phyloP scores from a whole-genome alignment of 1,140 invertebrate genomes.

The Epicauta chinensis region DNA sequence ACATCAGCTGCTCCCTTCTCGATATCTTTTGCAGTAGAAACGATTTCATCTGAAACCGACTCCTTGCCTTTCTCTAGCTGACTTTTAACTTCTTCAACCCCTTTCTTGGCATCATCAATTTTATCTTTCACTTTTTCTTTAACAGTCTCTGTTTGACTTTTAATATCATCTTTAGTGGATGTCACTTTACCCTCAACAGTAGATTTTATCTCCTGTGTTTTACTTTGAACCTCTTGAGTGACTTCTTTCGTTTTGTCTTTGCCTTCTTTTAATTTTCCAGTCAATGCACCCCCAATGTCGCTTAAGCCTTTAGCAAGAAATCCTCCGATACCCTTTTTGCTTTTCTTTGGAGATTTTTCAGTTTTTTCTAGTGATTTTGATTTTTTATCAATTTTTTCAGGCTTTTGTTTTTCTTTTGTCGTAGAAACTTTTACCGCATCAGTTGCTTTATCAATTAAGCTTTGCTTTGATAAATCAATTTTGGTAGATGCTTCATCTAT shows the following conservation, averaged over 20 bases:
- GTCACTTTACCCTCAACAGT: neutral
- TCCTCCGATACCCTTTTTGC: neutral
- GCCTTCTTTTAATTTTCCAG: too few species aligned
- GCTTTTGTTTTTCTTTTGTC: neutral
- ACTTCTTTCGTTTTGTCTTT: too few species aligned
- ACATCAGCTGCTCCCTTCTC: too few species aligned
- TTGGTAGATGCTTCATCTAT: neutral
- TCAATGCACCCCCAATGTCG: too few species aligned
- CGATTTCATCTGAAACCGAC: too few species aligned
- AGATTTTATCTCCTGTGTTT: too few species aligned
- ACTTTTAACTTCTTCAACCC: too few species aligned
- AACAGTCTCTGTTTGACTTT: slow-evolving; percentile 3
- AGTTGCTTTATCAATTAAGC: neutral
- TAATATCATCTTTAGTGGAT: slow-evolving; percentile 6
- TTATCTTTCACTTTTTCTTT: slow-evolving; percentile 14
- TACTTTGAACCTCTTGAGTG: too few species aligned
- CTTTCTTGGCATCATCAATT: neutral
- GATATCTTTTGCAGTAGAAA: too few species aligned
- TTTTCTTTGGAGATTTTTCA: neutral
- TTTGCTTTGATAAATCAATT: neutral
- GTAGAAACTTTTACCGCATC: neutral
- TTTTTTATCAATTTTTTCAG: neutral
- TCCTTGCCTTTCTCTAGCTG: too few species aligned
- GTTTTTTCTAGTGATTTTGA: neutral
- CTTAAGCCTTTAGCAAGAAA: too few species aligned